Evolutionary conservation across 1,140 invertebrate genomes (phyloP).

Genomic region (Scaptomyza graminum): DNA sequence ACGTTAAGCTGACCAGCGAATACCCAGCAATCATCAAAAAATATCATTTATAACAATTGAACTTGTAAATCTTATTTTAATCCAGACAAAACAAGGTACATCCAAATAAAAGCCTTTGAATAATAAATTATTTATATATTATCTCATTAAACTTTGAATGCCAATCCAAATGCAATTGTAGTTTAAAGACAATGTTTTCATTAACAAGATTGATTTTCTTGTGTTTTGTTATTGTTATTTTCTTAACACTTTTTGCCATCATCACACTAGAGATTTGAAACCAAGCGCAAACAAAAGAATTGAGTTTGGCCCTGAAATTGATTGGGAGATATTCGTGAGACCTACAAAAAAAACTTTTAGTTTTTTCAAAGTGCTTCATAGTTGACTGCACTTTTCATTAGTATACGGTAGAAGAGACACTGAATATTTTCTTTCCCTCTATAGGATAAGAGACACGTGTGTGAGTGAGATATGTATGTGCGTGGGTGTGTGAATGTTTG

Average conservation of each 20-base stretch:
- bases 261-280: conserved; percentile 1
- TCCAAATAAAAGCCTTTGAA: too few species aligned
- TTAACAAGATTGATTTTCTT: not conserved
- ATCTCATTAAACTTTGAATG: not conserved
- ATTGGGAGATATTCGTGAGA: conserved; percentile 11
- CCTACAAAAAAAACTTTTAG: not conserved
- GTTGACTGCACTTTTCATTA: conserved; percentile 16
- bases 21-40: not conserved
- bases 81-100: too few species aligned
- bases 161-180: too few species aligned
- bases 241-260: not conserved
- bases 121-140: not conserved
- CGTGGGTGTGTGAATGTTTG: not conserved
- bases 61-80: too few species aligned
- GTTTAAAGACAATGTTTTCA: conserved; percentile 1
- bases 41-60: not conserved
- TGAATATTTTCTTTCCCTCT: not conserved
- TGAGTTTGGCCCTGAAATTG: conserved; percentile 9
- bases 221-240: too few species aligned
- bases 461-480: not conserved
- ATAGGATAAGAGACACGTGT: not conserved
- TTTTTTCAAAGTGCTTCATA: conserved; percentile 16
- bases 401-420: conserved; percentile 1
- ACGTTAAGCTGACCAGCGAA: not conserved
- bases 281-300: not conserved